phyloP scores from a whole-genome alignment of 2,797 vertebrate genomes.

The Squalus acanthias region DNA sequence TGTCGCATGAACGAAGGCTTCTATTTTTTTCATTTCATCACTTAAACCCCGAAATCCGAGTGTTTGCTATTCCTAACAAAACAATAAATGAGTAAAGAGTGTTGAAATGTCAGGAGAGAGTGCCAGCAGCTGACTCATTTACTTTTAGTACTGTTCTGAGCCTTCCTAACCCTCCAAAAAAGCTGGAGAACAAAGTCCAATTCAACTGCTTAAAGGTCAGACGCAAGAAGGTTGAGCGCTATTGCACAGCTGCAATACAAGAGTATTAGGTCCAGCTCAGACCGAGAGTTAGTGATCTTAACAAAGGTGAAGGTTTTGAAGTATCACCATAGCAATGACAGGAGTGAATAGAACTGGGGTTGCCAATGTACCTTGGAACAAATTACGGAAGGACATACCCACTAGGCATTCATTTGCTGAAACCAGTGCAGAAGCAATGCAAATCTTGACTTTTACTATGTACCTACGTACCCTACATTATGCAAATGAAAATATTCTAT shows the following conservation, averaged over 20 bases:
- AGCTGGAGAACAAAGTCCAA: not conserved
- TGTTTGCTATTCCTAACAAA: not conserved
- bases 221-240: not conserved
- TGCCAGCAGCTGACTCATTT: not conserved
- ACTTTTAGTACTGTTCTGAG: not conserved
- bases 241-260: not conserved
- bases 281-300: not conserved
- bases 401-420: not conserved
- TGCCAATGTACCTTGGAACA: not conserved
- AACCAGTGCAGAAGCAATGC: not conserved
- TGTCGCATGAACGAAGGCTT: not conserved
- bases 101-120: conserved; percentile 4
- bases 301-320: not conserved
- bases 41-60: not conserved
- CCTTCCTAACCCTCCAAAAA: not conserved
- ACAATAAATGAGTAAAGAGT: not conserved
- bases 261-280: not conserved
- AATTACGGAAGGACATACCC: not conserved
- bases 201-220: not conserved
- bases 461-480: not conserved
- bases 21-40: not conserved
- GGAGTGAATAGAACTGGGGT: not conserved
- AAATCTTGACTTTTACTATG: not conserved
- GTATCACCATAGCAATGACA: not conserved
- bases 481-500: not conserved